A percentile compares a stretch with the other conserved stretches of the same genome.
Conservation (phyloP, 1,140 invertebrate genomes). For the Conopomorpha cramerella region DNA sequence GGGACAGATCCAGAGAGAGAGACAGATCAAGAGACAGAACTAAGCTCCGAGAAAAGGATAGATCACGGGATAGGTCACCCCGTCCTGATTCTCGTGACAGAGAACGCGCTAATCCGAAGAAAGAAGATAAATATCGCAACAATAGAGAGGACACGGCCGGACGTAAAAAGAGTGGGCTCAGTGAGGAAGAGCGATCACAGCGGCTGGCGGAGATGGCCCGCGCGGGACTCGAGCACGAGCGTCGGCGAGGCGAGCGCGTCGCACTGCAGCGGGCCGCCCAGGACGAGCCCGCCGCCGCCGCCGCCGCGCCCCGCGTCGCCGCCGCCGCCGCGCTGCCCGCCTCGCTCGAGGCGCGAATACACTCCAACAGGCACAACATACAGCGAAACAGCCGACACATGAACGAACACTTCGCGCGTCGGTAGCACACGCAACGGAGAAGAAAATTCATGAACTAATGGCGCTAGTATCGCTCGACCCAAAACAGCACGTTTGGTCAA, state of each 20-base stretch:
- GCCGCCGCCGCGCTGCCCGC: conserved; percentile 18
- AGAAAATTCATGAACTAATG: no score
- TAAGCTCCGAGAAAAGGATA: no score
- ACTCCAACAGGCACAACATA: conserved; percentile 45
- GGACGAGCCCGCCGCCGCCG: conserved; percentile 11
- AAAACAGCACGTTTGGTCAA: no score
- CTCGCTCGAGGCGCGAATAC: conserved; percentile 35
- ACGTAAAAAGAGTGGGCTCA: conserved; percentile 14
- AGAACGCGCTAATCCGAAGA: no score
- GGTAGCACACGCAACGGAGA: no score
- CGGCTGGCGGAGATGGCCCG: conserved; percentile 79
- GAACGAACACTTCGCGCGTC: conserved; percentile 39
- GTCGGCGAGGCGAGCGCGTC: conserved; percentile 24
- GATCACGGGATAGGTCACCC: no score
- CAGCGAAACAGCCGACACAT: conserved; percentile 36
- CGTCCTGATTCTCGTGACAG: no score
- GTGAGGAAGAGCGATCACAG: conserved; percentile 73
- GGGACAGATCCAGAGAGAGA: no score
- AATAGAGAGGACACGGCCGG: no score
- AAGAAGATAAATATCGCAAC: no score
- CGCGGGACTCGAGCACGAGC: conserved; percentile 31
- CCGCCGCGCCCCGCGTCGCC: conserved; percentile 7
- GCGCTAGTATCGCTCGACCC: no score
- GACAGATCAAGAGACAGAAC: no score
- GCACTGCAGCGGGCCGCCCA: conserved; percentile 26